These are phyloP conservation scores for Coilia nasus DNA, from an alignment of 2,797 vertebrate species.

Conservation along the genomic window DNA sequence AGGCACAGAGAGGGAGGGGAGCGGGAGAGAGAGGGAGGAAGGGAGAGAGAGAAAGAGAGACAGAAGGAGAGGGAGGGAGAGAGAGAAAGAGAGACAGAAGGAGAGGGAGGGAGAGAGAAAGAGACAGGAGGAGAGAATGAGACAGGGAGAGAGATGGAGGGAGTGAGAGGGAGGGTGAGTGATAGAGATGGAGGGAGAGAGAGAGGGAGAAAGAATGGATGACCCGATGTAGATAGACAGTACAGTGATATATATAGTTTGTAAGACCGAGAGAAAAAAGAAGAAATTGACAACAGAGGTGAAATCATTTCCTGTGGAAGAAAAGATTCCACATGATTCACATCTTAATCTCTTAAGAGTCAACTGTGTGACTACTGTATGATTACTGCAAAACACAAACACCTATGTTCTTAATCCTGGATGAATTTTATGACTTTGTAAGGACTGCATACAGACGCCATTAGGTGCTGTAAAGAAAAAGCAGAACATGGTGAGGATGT, in stretches of 20 bases:
- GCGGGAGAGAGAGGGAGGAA: neutral
- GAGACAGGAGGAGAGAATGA: no score
- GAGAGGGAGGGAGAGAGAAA: no score
- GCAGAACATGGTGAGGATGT: neutral
- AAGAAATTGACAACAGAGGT: conserved; percentile 8
- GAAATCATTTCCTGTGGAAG: neutral
- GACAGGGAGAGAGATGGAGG: no score
- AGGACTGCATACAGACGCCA: neutral
- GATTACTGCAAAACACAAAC: neutral
- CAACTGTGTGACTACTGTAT: neutral
- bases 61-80: no score
- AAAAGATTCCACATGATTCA: conserved; percentile 3
- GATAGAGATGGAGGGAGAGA: no score
- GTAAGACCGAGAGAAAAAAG: neutral
- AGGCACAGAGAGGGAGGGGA: conserved; percentile 16
- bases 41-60: neutral
- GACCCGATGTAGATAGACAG: no score
- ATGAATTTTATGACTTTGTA: neutral
- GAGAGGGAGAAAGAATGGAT: no score
- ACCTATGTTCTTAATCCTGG: neutral
- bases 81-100: no score
- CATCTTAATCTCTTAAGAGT: neutral
- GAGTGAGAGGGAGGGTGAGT: no score
- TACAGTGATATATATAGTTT: no score
- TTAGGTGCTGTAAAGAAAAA: neutral